These are phyloP conservation scores for Mythimna loreyi DNA, from an alignment of 2,888 invertebrate species.

Conservation along the genomic window DNA sequence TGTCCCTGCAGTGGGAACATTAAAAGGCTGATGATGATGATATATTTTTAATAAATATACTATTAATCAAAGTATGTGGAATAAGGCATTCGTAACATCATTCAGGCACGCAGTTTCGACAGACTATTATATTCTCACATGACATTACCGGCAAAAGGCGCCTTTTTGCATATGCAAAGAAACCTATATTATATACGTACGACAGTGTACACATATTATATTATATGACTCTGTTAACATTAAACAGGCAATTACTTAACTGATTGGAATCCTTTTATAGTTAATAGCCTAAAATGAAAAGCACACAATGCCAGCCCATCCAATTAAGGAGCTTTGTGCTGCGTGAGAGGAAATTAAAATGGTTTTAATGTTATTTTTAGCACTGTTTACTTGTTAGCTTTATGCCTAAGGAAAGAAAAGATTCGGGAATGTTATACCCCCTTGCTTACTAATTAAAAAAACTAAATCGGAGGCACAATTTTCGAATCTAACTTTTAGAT, in stretches of 20 bases:
- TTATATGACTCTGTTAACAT: conserved; percentile 3
- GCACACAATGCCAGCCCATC: conserved; percentile 70
- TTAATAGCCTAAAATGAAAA: conserved; percentile 57
- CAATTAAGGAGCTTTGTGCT: conserved; percentile 36
- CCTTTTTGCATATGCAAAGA: background rate
- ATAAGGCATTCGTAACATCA: no score
- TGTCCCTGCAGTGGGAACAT: no score
- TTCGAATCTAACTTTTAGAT: no score
- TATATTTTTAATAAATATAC: no score
- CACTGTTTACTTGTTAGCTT: background rate
- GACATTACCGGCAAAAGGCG: background rate
- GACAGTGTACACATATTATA: background rate
- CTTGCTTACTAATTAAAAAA: no score
- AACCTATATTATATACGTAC: no score
- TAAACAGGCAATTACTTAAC: conserved; percentile 49
- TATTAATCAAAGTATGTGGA: no score
- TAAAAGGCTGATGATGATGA: no score
- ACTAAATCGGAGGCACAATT: no score
- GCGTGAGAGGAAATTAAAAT: conserved; percentile 25
- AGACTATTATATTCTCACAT: background rate
- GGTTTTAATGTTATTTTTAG: background rate
- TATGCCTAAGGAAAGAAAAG: no score
- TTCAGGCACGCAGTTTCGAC: no score
- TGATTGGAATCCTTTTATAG: conserved; percentile 70
- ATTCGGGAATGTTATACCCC: no score